These are phyloP conservation scores for Platysteira castanea DNA, from an alignment of 2,113 vertebrate species.

Conservation along the genomic window DNA sequence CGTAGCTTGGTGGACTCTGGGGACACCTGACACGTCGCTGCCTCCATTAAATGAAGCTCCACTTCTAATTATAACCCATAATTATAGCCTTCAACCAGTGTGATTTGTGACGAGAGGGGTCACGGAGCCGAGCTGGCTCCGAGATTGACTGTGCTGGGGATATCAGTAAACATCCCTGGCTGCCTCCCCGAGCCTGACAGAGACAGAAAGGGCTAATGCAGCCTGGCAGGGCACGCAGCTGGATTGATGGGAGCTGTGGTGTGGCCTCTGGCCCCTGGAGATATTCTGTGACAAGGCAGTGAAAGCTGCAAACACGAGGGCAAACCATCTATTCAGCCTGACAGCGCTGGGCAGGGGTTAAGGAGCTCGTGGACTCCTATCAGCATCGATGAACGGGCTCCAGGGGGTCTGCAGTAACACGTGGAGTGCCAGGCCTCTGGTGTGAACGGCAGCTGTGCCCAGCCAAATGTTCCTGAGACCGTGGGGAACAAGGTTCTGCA, in stretches of 20 bases:
- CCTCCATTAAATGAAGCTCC: constrained; percentile 41
- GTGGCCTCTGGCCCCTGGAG: constrained; percentile 59
- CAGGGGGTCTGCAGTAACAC: not conserved
- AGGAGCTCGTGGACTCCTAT: constrained; percentile 35
- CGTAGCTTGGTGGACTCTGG: not conserved
- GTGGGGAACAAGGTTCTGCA: fast-evolving
- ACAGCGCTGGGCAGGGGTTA: constrained; percentile 55
- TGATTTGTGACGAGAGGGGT: constrained; percentile 54
- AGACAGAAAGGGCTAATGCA: constrained; percentile 29
- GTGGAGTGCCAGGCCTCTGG: not conserved
- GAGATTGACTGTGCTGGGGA: not conserved
- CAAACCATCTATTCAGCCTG: constrained; percentile 4
- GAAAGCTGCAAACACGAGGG: constrained; percentile 39
- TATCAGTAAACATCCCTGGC: constrained; percentile 48
- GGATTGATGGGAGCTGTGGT: constrained; percentile 49
- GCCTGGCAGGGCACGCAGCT: constrained; percentile 51
- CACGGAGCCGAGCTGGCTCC: not conserved
- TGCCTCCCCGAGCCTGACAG: constrained; percentile 26
- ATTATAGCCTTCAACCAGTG: constrained; percentile 53
- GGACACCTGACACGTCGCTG: not conserved
- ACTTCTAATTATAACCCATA: constrained; percentile 57
- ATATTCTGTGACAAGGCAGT: constrained; percentile 52
- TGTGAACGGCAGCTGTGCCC: not conserved
- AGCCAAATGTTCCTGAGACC: not conserved
- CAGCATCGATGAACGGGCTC: not conserved